phyloP scores from a whole-genome alignment of 1,140 invertebrate genomes.

The Drosophila quadrilineata region DNA sequence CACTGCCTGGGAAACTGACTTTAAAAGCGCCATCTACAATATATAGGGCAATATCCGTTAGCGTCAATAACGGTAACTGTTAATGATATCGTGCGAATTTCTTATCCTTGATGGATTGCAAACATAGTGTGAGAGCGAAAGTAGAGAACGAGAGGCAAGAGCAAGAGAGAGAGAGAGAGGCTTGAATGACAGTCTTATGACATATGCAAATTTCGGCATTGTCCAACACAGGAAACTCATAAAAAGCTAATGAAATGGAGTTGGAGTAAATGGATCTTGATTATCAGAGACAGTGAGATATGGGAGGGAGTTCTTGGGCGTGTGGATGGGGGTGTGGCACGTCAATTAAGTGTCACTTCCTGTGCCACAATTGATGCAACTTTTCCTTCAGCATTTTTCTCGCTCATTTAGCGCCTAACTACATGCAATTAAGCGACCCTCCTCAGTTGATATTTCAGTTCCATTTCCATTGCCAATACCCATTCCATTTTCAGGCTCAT shows the following conservation, averaged over 20 bases:
- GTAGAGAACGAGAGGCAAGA: too few relatives aligned
- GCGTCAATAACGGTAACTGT: conserved; percentile 62
- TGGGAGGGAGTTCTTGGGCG: too few relatives aligned
- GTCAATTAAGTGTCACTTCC: conserved; percentile 44
- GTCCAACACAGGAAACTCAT: conserved; percentile 16
- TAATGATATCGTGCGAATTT: conserved; percentile 68
- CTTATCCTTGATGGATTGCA: conserved; percentile 58
- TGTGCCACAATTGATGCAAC: conserved; percentile 25
- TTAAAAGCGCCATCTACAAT: conserved; percentile 54
- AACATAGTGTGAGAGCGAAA: too few relatives aligned
- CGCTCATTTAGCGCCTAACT: conserved; percentile 8
- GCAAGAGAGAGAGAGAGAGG: neutral
- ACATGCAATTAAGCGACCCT: conserved; percentile 29
- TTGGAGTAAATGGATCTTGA: neutral
- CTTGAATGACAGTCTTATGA: conserved; percentile 4
- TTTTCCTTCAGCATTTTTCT: conserved; percentile 4
- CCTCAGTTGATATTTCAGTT: neutral
- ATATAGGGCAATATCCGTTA: conserved; percentile 50
- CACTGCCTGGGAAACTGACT: conserved; percentile 66
- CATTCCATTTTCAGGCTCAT: conserved; percentile 12
- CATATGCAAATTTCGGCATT: conserved; percentile 51
- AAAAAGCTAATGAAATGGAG: conserved; percentile 28
- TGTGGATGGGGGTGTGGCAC: neutral
- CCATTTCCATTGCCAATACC: neutral
- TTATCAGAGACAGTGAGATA: neutral